Evolutionary conservation across 2,888 invertebrate species (phyloP).

Genomic region (Polydrusus cervinus): DNA sequence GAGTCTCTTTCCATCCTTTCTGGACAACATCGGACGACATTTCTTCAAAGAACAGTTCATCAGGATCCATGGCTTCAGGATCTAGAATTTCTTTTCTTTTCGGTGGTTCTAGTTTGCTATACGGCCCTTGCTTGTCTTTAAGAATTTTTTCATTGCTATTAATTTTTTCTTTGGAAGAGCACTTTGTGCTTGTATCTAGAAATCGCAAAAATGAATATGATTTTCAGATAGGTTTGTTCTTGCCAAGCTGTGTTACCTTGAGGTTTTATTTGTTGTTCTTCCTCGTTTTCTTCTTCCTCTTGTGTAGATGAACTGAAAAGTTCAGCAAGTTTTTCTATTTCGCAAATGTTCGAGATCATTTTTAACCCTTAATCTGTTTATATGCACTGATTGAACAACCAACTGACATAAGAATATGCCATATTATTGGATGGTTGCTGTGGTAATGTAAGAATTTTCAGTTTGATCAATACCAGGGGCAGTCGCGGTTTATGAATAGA

Average conservation of each 20-base stretch:
- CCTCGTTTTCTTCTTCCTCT: slow-evolving; percentile 64
- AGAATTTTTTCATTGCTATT: neutral
- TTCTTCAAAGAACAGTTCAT: slow-evolving; percentile 62
- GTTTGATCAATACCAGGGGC: neutral
- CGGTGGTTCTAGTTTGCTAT: slow-evolving; percentile 61
- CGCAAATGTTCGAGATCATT: slow-evolving; percentile 62
- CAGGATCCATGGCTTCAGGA: slow-evolving; percentile 73
- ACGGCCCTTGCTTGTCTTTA: slow-evolving; percentile 64
- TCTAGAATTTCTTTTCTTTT: slow-evolving; percentile 70
- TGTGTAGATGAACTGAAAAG: slow-evolving; percentile 64
- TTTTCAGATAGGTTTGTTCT: neutral
- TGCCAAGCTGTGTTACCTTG: neutral
- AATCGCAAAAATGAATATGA: too few relatives aligned
- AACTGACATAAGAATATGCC: neutral
- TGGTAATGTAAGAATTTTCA: neutral
- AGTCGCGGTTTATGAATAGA: too few relatives aligned
- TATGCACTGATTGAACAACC: too few relatives aligned
- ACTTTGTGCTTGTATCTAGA: slow-evolving; percentile 2
- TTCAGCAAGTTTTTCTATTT: slow-evolving; percentile 67
- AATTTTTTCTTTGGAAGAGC: neutral
- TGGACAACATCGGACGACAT: slow-evolving; percentile 64
- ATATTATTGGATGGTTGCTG: neutral
- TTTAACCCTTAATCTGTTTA: slow-evolving; percentile 34
- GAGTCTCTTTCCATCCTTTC: slow-evolving; percentile 77
- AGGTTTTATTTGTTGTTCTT: slow-evolving; percentile 56